Conservation (phyloP, 1,140 invertebrate genomes). For the Forficula auricularia region DNA sequence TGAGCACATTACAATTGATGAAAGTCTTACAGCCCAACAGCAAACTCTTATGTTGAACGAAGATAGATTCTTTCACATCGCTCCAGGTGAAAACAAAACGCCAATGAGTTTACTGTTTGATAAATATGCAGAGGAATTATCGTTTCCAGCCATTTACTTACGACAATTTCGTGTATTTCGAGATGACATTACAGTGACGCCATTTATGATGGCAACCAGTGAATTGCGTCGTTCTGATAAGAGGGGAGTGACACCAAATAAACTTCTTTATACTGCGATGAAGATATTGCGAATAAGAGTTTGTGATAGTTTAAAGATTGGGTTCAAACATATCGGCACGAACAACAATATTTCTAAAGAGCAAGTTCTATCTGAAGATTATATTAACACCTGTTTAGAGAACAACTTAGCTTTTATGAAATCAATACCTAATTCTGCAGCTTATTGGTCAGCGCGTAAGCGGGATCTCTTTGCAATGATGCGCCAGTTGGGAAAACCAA, state of each 20-base stretch:
- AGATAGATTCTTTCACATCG: slow-evolving; percentile 17
- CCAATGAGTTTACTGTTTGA: slow-evolving; percentile 17
- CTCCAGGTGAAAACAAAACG: slow-evolving; percentile 16
- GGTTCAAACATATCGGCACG: slow-evolving; percentile 13
- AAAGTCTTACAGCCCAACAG: too few relatives aligned
- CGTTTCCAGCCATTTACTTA: slow-evolving; percentile 22
- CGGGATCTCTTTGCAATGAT: slow-evolving; percentile 26
- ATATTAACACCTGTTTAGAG: slow-evolving; percentile 13
- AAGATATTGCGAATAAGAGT: slow-evolving; percentile 17
- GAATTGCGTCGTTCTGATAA: slow-evolving; percentile 14
- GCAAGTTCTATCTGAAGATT: slow-evolving; percentile 12
- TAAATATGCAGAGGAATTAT: slow-evolving; percentile 21
- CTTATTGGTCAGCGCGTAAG: slow-evolving; percentile 21
- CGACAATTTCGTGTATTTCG: slow-evolving; percentile 20
- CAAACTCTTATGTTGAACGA: slow-evolving; percentile 22
- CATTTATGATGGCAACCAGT: slow-evolving; percentile 15
- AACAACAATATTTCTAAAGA: slow-evolving; percentile 16
- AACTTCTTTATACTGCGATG: slow-evolving; percentile 17
- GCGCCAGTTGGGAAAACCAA: slow-evolving; percentile 20
- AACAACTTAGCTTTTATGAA: slow-evolving; percentile 14
- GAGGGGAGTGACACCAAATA: slow-evolving; percentile 12
- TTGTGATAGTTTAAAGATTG: slow-evolving; percentile 9
- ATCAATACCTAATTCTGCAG: slow-evolving; percentile 12
- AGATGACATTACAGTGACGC: slow-evolving; percentile 10
- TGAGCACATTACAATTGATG: too few relatives aligned